Base-by-base conservation (phyloP, 2,113 vertebrate species). In the Leucosticte australis region DNA sequence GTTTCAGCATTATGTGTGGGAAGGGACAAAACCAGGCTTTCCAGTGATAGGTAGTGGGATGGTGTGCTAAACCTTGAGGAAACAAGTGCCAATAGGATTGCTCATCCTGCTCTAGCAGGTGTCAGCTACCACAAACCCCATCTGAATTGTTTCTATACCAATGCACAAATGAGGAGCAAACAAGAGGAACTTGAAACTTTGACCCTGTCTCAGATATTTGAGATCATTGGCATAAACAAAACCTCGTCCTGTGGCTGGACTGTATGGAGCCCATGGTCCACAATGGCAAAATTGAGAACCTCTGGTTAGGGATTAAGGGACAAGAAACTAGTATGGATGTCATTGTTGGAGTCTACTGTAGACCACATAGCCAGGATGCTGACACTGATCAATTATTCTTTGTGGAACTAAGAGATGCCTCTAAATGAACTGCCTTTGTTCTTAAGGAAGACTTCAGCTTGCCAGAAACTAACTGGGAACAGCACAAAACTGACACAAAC, bases 71-170 rank as follows among this genome's bases (percentile, higher is more conserved):
- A 57, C 18, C 8, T 41, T 16, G 35, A 30, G 35, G 30, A 49
- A 75, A 49, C 0, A 0, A 57, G 9, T 1, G 3, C 5, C 57
- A 14, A 24, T 21, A 39, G 5, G 10, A 35, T 42, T 23, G 13
- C 24, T 75, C 21, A 49, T 67, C 30, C 35, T 76, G 16, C 31
- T 75, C 30, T 21, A 57, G 42, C 30, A 50, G 42, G 26, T 42
- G 35, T 35, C 42, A 67, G 35, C 16, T 50, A 35, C 31, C 14
- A 50, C 8, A 49, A 41, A 41, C 4, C 15, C 15, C 30, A 57
- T 26, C 24, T 30, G 30, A 85, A 57, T 57, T 31, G 13, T 42
- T 85, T 75, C 30, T 57, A 20, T n/a, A 20, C 30, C 0, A 0
- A 24, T 16, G 8, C 6, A n/a, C 7, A 16, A 10, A 15, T 19